These are phyloP conservation scores for Darevskia nairensis DNA, from an alignment of 2,797 vertebrate genomes.

Conservation along the genomic window DNA sequence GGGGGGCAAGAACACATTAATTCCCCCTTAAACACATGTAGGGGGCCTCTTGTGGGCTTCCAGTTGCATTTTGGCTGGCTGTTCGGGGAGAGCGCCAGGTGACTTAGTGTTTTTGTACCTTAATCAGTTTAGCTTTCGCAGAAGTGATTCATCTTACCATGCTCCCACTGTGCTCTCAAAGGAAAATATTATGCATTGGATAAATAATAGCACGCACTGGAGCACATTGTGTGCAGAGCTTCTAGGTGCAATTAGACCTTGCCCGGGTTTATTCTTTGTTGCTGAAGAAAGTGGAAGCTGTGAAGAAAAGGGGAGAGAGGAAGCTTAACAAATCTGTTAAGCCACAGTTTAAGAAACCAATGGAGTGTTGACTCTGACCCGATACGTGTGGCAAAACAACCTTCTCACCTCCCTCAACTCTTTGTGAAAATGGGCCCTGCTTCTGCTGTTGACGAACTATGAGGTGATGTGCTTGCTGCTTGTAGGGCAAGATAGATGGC, in stretches of 20 bases:
- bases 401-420: too few relatives aligned
- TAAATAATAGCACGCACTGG: background rate
- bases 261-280: background rate
- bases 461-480: background rate
- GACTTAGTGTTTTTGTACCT: background rate
- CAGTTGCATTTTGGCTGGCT: background rate
- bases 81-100: background rate
- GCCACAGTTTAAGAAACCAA: background rate
- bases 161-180: background rate
- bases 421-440: background rate
- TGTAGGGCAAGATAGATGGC: background rate
- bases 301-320: background rate
- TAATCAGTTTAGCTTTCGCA: constrained; percentile 22
- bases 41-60: background rate
- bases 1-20: background rate
- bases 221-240: background rate
- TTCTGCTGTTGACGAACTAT: background rate
- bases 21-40: background rate
- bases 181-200: background rate
- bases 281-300: background rate
- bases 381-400: constrained; percentile 6
- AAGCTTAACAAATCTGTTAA: constrained; percentile 6
- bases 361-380: background rate
- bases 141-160: background rate
- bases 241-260: constrained; percentile 14